Percentiles rank a stretch among this genome's conserved stretches.
These are phyloP conservation scores for Corvus moneduloides DNA, from an alignment of 2,113 vertebrate genomes.

Conservation along the genomic window DNA sequence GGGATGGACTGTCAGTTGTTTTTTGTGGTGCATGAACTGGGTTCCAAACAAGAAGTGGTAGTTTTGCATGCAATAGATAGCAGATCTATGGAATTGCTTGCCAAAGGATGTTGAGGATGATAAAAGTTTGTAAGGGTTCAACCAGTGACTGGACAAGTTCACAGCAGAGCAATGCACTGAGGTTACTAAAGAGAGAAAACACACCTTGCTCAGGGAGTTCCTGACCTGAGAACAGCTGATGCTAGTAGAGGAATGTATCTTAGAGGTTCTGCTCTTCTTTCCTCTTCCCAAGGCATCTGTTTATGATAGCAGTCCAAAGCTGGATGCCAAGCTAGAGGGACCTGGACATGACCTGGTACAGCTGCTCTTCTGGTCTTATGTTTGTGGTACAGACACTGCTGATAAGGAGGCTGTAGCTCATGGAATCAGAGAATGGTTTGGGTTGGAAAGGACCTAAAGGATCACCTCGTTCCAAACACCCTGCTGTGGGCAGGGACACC, in stretches of 20 bases:
- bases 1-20: background rate
- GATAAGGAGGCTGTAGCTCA: background rate
- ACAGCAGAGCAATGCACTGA: background rate
- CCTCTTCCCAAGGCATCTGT: background rate
- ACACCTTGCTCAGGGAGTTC: background rate
- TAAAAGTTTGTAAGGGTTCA: background rate
- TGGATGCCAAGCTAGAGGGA: background rate
- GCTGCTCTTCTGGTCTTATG: background rate
- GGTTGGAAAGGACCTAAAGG: background rate
- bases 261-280: background rate
- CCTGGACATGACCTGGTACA: background rate
- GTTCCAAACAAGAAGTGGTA: background rate
- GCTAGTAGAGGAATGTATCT: background rate
- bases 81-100: background rate
- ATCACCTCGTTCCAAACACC: background rate
- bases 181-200: background rate
- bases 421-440: background rate
- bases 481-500: background rate
- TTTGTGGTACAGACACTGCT: background rate
- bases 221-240: background rate
- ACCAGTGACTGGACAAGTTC: constrained; percentile 9
- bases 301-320: background rate
- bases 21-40: background rate
- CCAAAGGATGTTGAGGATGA: background rate
- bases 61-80: background rate